Conservation (phyloP, 2,113 vertebrate species). For the Passerina amoena region DNA sequence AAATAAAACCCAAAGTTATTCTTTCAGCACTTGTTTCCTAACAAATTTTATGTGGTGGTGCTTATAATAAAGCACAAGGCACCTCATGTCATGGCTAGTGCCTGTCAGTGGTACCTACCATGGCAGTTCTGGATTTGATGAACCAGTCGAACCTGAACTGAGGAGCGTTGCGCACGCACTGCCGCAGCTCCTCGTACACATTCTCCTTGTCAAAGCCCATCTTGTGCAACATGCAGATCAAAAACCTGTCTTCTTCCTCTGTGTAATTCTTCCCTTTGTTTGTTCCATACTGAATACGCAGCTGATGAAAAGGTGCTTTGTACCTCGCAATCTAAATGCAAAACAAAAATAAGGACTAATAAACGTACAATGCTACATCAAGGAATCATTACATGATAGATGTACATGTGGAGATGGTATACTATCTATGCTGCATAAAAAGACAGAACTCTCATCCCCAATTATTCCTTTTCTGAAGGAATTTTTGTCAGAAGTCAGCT, state of each 20-base stretch:
- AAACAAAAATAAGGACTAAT: background rate
- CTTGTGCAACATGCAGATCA: slow-evolving; percentile 91
- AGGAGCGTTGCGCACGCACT: slow-evolving; percentile 88
- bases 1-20: background rate
- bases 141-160: slow-evolving; percentile 93
- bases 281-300: slow-evolving; percentile 88
- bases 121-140: slow-evolving; percentile 90
- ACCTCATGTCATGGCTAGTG: rapidly evolving
- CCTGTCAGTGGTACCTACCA: slow-evolving; percentile 72
- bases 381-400: background rate
- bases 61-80: background rate
- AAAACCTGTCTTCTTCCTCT: slow-evolving; percentile 87
- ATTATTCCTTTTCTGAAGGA: background rate
- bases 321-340: slow-evolving; percentile 84
- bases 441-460: background rate
- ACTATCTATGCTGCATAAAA: background rate
- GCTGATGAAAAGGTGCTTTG: slow-evolving; percentile 89
- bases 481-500: background rate
- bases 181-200: slow-evolving; percentile 87
- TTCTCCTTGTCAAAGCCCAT: slow-evolving; percentile 92
- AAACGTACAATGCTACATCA: background rate
- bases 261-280: slow-evolving; percentile 92
- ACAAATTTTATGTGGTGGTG: background rate
- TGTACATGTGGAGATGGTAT: background rate
- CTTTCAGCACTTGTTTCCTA: background rate